A percentile compares a stretch with the other conserved stretches of the same genome.
phyloP scores from a whole-genome alignment of 2,797 vertebrate species.

The Sebastes taczanowskii region DNA sequence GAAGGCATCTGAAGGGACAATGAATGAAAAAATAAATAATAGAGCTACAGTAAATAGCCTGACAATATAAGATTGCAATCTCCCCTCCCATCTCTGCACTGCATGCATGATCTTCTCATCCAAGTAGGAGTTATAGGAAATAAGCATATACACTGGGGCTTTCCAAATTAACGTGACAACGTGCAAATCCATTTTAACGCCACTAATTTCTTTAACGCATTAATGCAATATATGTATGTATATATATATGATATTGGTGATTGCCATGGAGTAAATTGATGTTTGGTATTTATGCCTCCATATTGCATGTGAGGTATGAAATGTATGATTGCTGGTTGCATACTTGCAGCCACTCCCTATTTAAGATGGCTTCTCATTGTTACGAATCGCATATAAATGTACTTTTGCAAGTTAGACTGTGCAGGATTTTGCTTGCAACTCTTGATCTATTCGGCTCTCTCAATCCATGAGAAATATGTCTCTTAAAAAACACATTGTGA shows the following conservation, averaged over 20 bases:
- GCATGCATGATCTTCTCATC: neutral
- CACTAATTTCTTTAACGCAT: too few relatives aligned
- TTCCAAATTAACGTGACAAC: too few relatives aligned
- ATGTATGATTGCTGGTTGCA: neutral
- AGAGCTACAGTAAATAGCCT: neutral
- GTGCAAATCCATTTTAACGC: too few relatives aligned
- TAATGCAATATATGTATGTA: too few relatives aligned
- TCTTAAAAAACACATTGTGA: too few relatives aligned
- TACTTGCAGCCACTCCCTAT: neutral
- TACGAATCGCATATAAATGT: neutral
- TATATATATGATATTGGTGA: too few relatives aligned
- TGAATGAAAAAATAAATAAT: neutral
- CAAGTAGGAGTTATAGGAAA: too few relatives aligned
- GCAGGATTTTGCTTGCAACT: neutral
- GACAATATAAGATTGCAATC: too few relatives aligned
- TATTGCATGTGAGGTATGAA: neutral
- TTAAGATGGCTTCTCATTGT: neutral
- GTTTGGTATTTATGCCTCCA: neutral
- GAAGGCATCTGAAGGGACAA: slow-evolving; percentile 71
- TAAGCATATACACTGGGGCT: neutral
- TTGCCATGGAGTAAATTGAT: neutral
- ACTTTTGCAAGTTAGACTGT: neutral
- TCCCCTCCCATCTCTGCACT: neutral
- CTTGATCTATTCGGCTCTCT: too few relatives aligned
- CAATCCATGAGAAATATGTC: too few relatives aligned